phyloP scores from a whole-genome alignment of 2,888 invertebrate species.

The Branchellion lobata region DNA sequence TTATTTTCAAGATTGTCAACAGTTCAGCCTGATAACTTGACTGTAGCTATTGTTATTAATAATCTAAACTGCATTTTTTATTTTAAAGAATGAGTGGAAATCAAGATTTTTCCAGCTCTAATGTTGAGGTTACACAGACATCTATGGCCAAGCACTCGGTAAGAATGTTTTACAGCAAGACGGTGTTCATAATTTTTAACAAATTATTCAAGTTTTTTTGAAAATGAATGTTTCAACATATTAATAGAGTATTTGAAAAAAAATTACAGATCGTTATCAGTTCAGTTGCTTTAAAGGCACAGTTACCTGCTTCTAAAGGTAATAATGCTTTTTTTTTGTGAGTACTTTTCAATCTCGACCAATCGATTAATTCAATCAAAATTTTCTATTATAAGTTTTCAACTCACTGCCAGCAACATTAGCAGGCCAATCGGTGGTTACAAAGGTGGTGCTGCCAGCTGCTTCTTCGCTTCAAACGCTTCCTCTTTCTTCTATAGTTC shows the following conservation, averaged over 20 bases:
- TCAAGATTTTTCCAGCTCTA: neutral
- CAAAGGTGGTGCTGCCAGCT: slow-evolving; percentile 3
- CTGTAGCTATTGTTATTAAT: too few relatives aligned
- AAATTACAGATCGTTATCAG: neutral
- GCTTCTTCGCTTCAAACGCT: neutral
- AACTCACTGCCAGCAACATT: neutral
- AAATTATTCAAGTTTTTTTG: neutral
- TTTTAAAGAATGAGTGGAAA: neutral
- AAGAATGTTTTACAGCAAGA: neutral
- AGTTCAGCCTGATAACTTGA: too few relatives aligned
- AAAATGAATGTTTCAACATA: too few relatives aligned
- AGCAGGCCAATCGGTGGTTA: neutral
- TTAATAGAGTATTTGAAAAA: too few relatives aligned
- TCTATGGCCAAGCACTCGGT: neutral
- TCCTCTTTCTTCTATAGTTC: slow-evolving; percentile 3
- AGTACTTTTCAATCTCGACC: neutral
- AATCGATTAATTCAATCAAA: too few relatives aligned
- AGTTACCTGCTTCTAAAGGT: slow-evolving; percentile 4
- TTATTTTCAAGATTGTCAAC: too few relatives aligned
- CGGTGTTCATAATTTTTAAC: neutral
- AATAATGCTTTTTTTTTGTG: neutral
- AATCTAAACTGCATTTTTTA: too few relatives aligned
- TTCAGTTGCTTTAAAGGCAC: slow-evolving; percentile 1
- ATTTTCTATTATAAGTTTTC: too few relatives aligned
- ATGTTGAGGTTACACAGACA: neutral